A percentile compares a stretch with the other conserved stretches of the same genome.
Evolutionary conservation across 2,888 invertebrate genomes (phyloP).

Genomic region (Ypsolopha sequella): DNA sequence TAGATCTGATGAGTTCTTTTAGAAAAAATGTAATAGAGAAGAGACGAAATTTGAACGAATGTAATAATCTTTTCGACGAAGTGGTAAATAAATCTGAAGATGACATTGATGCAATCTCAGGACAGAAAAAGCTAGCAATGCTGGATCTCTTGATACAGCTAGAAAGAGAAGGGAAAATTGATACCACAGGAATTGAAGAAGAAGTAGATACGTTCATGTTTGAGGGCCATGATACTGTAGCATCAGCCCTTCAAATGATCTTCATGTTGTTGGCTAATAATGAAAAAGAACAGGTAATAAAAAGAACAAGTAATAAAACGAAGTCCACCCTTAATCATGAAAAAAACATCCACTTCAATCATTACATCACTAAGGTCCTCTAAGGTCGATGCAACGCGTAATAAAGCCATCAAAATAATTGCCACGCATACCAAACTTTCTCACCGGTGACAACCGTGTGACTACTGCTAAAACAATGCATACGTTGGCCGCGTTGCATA

Average conservation of each 20-base stretch:
- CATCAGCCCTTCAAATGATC: slow-evolving; percentile 9
- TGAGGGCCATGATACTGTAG: slow-evolving; percentile 27
- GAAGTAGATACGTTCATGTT: slow-evolving; percentile 77
- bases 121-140: slow-evolving; percentile 65
- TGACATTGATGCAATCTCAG: slow-evolving; percentile 20
- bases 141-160: slow-evolving; percentile 61
- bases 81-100: slow-evolving; percentile 13
- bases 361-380: no score
- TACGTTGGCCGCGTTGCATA: no score
- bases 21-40: slow-evolving; percentile 45
- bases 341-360: no score
- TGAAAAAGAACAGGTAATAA: no score
- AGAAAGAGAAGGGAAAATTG: slow-evolving; percentile 51
- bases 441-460: no score
- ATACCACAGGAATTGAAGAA: slow-evolving; percentile 66
- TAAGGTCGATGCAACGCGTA: no score
- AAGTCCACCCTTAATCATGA: no score
- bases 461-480: no score
- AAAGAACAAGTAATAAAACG: slow-evolving; percentile 26
- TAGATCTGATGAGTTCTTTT: slow-evolving; percentile 43
- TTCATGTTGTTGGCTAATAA: slow-evolving; percentile 14
- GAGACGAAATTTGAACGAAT: slow-evolving; percentile 24
- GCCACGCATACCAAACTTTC: no score
- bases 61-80: slow-evolving; percentile 11
- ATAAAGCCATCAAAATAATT: no score